Evolutionary conservation across 1,140 invertebrate genomes (phyloP), one percentile per base, ranked within the genome.

Genomic region (Stenopsyche tienmushanensis): DNA sequence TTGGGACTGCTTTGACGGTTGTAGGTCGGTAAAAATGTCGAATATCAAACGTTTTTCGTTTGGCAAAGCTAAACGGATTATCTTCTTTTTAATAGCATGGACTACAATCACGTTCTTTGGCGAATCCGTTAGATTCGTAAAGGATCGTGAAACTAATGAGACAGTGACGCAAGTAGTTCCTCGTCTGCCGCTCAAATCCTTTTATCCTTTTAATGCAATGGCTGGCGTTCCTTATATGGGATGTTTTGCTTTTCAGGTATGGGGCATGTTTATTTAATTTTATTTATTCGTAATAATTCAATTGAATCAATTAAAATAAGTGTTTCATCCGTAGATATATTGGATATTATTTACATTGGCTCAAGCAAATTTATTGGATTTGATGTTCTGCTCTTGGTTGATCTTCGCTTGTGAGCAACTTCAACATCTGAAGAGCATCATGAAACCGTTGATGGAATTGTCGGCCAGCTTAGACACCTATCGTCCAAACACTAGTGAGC

Each of bases 351-450:
- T 91, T 71, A 82, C 86, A 0, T 84, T 92, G 80, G 71, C 82
- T 0, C 85, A 91, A 21, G 83, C 88, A 0, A 92, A 91, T 73
- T 79, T 90, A 1, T 72, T 88, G 44, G 90, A 92, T 72, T 83
- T 89, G 0, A 77, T 92, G 63, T 92, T 93, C 77, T 92, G 90
- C 71, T 92, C 88, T 1, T 92, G 90, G 88, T 71, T 92, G 41
- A 86, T 92, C 25, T 92, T 91, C 67, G 88, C 90, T 0, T 93
- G 91, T 69, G 90, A 92, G 71, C 91, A 93, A 72, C 74, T 93
- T 9, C 87, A 90, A 72, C 91, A 93, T 78, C 75, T 92, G 3
- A 93, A 92, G 71, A 88, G 88, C 45, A 92, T 92, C 42, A 87
- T 93, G 86, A 90, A 90, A 68, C 90, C 90, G 0, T 74, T 93